Evolutionary conservation across 1,140 invertebrate species (phyloP), one percentile per base, ranked within the genome.

Genomic region (Calosoma granatense): DNA sequence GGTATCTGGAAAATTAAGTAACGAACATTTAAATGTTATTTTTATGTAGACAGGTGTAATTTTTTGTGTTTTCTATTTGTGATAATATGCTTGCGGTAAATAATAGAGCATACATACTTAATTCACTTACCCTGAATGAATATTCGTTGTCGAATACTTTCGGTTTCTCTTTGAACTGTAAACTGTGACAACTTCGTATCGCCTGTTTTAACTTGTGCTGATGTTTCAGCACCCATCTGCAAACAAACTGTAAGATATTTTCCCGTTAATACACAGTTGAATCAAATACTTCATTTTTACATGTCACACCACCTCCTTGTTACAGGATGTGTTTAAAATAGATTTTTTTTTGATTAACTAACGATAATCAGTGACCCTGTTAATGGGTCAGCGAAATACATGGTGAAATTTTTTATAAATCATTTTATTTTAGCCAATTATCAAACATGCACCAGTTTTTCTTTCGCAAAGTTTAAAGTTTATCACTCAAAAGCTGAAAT

Each of bases 221-320:
- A 62, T 80, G 77, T 67, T 77, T 72, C 63, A 80, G 71, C 53
- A 81, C 71, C 73, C 76, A 75, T 71, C 76, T 77, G 61, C 79
- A 76, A 58, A 77, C 64, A 39, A 73, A 69, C 75, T 80, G 9
- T 51, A 21, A 59, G 19, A 14, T 56, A 22, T 30, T 9, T 58
- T 30, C 4, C 4, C 6, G 14, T 6, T 6, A 30, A 30, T 30
- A 14, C 26, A 30, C 14, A 4, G 14, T 6, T 30, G 26, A 6
- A 4, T 6, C 14, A 30, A 4, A 30, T 6, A 4, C 4, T 30
- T 30, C 14, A 30, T 30, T 30, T 30, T 30, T 30, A 30, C 6
- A 6, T 30, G 4, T 30, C 4, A 6, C 26, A 30, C 14, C 14
- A 30, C 26, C 4, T 30, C 4, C 14, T 30, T 30, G 14, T 30